Base-by-base conservation (phyloP, 2,888 invertebrate genomes). In the Drosophila formosana region DNA sequence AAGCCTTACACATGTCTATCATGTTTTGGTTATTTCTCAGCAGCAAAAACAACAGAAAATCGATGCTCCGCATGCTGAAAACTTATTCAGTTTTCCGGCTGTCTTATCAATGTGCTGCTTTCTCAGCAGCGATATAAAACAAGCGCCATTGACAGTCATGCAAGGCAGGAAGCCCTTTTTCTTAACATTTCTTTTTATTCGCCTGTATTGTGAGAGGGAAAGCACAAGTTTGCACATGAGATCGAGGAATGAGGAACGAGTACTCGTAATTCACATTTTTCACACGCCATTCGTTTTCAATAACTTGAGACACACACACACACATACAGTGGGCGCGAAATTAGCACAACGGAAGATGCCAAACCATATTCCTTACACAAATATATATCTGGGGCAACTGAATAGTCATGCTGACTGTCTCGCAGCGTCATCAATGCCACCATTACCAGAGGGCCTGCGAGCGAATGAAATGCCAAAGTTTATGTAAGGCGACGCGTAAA, bases 281-380 rank as follows among this genome's bases (percentile, higher is more conserved):
- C 89, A 84, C 89, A 82, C 89, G 68, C 87, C 89, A 84, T 84
- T 84, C 87, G 89, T 74, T 88, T 88, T 84, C 89, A 84, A 84
- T 84, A 84, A 88, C 82, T 73, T 66, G 67, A 53, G 67, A 53
- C 46, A 55, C 45, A 50, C 37, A 64, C 43, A 26, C 53, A 49
- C 55, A 50, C 9, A 26, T 37, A 46, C 26, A 47, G 50, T 55
- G 61, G 67, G 46, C 52, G 41, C 63, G 60, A 83, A 88, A 83
- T 88, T 83, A 82, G 88, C 88, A 62, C 65, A 80, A 45, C 71
- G 53, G 46, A 67, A 73, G 63, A 80, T 67, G 72, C 58, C 77
- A 67, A 58, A 46, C 60, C 69, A 75, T 69, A 78, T 84, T 61
- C 66, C 66, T 51, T 52, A 62, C 13, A 30, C 5, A 30, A 6